Evolutionary conservation across 2,797 vertebrate genomes (phyloP).

Genomic region (Lithobates pipiens): DNA sequence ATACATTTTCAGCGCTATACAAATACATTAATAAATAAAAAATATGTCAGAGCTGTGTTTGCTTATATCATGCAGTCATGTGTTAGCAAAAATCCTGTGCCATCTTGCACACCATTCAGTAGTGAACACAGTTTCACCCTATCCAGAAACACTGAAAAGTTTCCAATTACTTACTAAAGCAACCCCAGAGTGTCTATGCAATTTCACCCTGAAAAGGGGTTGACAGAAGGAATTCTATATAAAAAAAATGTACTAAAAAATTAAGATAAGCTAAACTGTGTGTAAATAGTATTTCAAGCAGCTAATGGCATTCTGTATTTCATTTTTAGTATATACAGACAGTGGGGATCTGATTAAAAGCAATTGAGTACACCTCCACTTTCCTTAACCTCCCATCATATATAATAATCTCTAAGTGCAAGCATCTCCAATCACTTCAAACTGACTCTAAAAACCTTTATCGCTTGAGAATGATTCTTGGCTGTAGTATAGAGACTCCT

Average conservation of each 20-base stretch:
- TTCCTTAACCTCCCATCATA: background rate
- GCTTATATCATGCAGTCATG: too few species aligned
- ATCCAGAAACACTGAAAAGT: background rate
- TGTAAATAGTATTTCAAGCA: background rate
- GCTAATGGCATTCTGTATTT: background rate
- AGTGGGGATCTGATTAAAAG: too few species aligned
- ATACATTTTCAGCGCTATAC: too few species aligned
- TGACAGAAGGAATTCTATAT: too few species aligned
- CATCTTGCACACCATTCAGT: background rate
- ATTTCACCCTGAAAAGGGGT: too few species aligned
- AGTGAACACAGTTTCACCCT: background rate
- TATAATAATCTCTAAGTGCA: background rate
- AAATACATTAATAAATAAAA: too few species aligned
- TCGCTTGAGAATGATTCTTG: background rate
- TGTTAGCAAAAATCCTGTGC: too few species aligned
- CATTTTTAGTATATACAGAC: background rate
- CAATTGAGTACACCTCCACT: background rate
- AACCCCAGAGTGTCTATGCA: too few species aligned
- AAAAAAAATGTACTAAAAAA: too few species aligned
- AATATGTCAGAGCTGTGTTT: too few species aligned
- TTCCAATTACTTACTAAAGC: too few species aligned
- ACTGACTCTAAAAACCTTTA: slow-evolving; percentile 5
- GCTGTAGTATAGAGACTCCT: slow-evolving; percentile 3
- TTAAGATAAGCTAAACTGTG: background rate
- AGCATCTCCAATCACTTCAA: background rate